Evolutionary conservation across 1,140 invertebrate genomes (phyloP).

Genomic region (Atta colombica): DNA sequence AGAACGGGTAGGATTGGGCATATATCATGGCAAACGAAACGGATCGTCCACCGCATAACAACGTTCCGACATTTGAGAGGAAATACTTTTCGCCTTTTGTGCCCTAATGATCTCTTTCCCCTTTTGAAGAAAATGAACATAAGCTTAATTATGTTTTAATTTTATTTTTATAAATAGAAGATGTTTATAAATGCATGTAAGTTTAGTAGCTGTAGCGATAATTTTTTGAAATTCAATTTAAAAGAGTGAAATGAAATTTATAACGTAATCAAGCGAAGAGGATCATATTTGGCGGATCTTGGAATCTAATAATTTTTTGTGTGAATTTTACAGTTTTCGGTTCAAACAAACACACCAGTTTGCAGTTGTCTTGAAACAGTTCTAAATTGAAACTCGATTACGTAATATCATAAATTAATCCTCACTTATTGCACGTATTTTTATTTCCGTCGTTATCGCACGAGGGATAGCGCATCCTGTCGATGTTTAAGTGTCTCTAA

Average conservation of each 20-base stretch:
- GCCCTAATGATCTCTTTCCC: conserved; percentile 32
- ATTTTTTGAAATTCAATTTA: neutral
- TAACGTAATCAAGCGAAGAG: neutral
- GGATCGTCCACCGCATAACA: conserved; percentile 45
- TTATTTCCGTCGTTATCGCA: too few relatives aligned
- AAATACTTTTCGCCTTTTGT: conserved; percentile 47
- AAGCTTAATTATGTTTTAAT: neutral
- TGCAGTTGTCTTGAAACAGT: too few relatives aligned
- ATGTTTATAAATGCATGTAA: neutral
- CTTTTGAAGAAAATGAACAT: neutral
- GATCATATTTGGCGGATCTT: too few relatives aligned
- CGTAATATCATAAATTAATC: too few relatives aligned
- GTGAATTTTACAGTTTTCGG: too few relatives aligned
- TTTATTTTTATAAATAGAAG: neutral
- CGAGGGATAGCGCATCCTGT: too few relatives aligned
- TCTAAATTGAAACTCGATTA: too few relatives aligned
- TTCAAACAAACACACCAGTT: too few relatives aligned
- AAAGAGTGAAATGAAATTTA: neutral
- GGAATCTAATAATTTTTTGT: too few relatives aligned
- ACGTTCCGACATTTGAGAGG: conserved; percentile 3
- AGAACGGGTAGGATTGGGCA: conserved; percentile 72
- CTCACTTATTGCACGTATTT: too few relatives aligned
- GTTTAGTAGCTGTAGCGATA: too few relatives aligned
- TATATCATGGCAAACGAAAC: conserved; percentile 75
- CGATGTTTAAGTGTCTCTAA: too few relatives aligned